Evolutionary conservation across 30 jellyfish, hydroid and myxozoan species (phyloP).

Genomic region (Euphysa ruthae): DNA sequence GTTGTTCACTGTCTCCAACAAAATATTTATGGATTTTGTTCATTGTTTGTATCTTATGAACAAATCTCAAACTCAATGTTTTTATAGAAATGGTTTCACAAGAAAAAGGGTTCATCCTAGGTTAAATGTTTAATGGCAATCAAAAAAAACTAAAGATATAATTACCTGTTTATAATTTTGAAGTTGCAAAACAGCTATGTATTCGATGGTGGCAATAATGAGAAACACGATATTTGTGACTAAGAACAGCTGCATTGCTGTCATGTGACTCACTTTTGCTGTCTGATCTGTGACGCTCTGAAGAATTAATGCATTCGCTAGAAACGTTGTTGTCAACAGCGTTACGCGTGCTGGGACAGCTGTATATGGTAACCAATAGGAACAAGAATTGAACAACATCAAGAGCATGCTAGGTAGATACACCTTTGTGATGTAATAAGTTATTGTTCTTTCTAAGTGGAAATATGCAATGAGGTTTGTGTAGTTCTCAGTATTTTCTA

Average conservation of each 20-base stretch:
- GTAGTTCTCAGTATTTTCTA: neutral
- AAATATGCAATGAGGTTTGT: neutral
- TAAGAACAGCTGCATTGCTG: neutral
- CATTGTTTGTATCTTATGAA: too few relatives aligned
- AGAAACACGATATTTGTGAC: neutral
- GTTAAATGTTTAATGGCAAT: too few relatives aligned
- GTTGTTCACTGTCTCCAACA: too few relatives aligned
- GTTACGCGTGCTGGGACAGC: constrained; percentile 15
- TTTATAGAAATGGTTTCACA: too few relatives aligned
- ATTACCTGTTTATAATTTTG: too few relatives aligned
- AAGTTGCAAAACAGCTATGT: neutral
- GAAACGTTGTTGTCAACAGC: neutral
- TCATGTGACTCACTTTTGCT: neutral
- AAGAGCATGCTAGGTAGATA: neutral
- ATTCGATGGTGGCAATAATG: neutral
- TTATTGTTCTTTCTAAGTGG: neutral
- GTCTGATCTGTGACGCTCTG: neutral
- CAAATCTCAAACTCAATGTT: too few relatives aligned
- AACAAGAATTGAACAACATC: neutral
- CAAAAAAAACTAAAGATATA: too few relatives aligned
- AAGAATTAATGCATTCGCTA: neutral
- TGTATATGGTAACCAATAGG: neutral
- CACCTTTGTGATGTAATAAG: neutral
- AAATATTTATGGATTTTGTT: too few relatives aligned
- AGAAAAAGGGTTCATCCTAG: too few relatives aligned